phyloP scores from a whole-genome alignment of 1,140 invertebrate genomes.

The Telenomus remus region DNA sequence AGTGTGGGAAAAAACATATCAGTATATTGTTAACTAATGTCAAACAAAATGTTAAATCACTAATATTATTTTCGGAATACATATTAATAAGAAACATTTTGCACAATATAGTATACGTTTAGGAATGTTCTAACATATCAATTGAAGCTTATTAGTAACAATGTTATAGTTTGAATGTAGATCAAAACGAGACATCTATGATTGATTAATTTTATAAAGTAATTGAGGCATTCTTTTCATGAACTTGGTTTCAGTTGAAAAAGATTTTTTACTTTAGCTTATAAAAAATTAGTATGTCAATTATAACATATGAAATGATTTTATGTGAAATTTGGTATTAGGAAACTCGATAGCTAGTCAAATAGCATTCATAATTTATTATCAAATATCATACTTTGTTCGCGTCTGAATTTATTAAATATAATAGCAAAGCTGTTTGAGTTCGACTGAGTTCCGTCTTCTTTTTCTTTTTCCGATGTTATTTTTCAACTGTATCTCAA shows the following conservation, averaged over 20 bases:
- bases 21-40: slow-evolving; percentile 1
- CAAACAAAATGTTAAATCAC: slow-evolving; percentile 63
- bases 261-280: too few species aligned
- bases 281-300: too few species aligned
- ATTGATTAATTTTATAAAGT: not conserved
- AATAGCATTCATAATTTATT: slow-evolving; percentile 5
- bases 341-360: not conserved
- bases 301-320: not conserved
- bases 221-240: not conserved
- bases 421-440: too few species aligned
- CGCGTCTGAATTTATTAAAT: slow-evolving; percentile 9
- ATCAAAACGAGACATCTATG: not conserved
- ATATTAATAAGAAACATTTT: slow-evolving; percentile 44
- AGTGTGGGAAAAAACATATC: not conserved
- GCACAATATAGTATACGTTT: not conserved
- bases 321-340: not conserved
- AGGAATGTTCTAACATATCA: not conserved
- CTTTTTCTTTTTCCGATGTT: too few species aligned
- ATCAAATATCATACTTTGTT: slow-evolving; percentile 21
- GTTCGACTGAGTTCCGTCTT: too few species aligned
- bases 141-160: not conserved
- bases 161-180: not conserved
- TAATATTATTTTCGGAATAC: slow-evolving; percentile 64
- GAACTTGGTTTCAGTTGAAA: too few species aligned
- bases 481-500: too few species aligned